Conservation (phyloP, 2,888 invertebrate genomes). For the Parascotia fuliginaria region DNA sequence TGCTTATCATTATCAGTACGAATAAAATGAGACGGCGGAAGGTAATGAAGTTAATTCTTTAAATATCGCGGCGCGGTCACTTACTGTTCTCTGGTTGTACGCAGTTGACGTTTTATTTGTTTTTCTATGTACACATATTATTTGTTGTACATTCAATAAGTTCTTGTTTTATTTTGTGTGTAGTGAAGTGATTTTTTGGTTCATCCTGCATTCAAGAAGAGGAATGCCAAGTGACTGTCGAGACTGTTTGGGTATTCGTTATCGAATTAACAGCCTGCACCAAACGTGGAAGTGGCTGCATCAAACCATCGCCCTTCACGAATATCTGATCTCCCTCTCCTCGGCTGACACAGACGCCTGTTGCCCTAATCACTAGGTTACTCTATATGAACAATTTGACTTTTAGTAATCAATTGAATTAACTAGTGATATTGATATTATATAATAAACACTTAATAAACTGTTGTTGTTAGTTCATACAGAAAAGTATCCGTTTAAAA, state of each 20-base stretch:
- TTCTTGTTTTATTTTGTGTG: constrained; percentile 48
- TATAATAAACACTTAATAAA: constrained; percentile 66
- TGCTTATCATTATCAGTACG: constrained; percentile 77
- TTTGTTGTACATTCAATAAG: constrained; percentile 33
- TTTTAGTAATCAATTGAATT: constrained; percentile 51
- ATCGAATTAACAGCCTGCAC: constrained; percentile 94
- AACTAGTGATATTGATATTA: constrained; percentile 49
- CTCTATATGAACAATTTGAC: constrained; percentile 56
- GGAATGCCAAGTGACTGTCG: constrained; percentile 89
- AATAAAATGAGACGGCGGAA: constrained; percentile 79
- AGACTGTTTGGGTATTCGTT: constrained; percentile 95
- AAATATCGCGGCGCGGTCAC: constrained; percentile 64
- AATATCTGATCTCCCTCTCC: constrained; percentile 93
- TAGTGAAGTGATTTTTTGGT: constrained; percentile 74
- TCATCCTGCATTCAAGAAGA: constrained; percentile 83
- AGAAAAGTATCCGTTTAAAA: constrained; percentile 77
- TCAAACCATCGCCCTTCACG: constrained; percentile 95
- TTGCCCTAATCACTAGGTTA: constrained; percentile 62
- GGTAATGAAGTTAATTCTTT: constrained; percentile 70
- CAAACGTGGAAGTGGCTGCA: constrained; percentile 98
- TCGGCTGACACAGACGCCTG: constrained; percentile 89
- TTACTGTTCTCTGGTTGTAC: constrained; percentile 29
- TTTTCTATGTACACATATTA: constrained; percentile 24
- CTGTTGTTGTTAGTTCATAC: constrained; percentile 73
- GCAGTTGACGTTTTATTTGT: constrained; percentile 17